Evolutionary conservation across 2,113 vertebrate species (phyloP).

Genomic region (Ammodytes marinus): DNA sequence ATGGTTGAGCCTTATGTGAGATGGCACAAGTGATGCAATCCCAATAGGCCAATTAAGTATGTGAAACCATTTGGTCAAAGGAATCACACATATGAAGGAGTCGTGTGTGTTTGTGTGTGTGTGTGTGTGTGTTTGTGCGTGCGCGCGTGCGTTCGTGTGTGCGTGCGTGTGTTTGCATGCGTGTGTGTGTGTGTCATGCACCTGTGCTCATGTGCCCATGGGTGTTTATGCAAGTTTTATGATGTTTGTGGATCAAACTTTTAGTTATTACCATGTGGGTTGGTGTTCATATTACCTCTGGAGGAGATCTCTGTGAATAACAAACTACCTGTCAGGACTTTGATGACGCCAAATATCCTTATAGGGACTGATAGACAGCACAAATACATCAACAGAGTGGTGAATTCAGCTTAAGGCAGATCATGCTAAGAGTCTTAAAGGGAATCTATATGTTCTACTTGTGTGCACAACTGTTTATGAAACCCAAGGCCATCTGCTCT

Average conservation of each 20-base stretch:
- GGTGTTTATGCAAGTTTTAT: conserved; percentile 2
- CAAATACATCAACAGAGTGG: background rate
- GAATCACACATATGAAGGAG: conserved; percentile 17
- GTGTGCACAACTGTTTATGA: background rate
- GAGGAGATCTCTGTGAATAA: conserved; percentile 38
- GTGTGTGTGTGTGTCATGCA: background rate
- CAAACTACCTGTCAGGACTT: conserved; percentile 13
- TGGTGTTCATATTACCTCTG: background rate
- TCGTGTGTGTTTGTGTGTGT: conserved; percentile 1
- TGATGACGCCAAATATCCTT: conserved; percentile 20
- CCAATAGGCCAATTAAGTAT: background rate
- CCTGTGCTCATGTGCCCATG: background rate
- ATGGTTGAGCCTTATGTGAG: conserved; percentile 14
- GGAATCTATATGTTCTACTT: conserved; percentile 31
- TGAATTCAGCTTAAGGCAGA: background rate
- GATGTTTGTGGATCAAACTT: background rate
- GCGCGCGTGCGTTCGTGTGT: background rate
- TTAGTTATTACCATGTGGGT: conserved; percentile 1
- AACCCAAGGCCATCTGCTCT: background rate
- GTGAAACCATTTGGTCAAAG: no score
- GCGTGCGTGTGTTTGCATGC: background rate
- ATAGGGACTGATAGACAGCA: background rate
- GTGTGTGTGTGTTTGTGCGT: conserved; percentile 4
- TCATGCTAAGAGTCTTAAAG: background rate
- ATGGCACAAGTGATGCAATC: conserved; percentile 15